Conservation (phyloP, 2,113 vertebrate species). For the Gavialis gangeticus region DNA sequence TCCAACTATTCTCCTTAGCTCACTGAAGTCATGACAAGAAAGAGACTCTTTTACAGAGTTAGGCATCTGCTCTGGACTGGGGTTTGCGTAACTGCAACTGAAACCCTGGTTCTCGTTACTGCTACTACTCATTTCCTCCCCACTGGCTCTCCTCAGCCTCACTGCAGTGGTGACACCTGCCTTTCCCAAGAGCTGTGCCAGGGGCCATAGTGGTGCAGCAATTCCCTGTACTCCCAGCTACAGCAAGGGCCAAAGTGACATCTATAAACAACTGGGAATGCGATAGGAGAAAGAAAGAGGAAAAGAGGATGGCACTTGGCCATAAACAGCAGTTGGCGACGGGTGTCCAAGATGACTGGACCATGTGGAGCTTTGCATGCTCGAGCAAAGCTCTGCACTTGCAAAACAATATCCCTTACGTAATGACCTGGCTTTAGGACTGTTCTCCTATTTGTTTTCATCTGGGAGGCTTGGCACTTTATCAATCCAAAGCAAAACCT, state of each 20-base stretch:
- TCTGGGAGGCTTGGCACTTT: not conserved
- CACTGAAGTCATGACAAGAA: too few species aligned
- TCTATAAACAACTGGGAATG: not conserved
- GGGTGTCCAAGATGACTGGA: constrained; percentile 29
- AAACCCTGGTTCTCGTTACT: not conserved
- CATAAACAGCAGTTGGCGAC: constrained; percentile 2
- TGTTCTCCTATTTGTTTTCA: constrained; percentile 37
- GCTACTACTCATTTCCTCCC: not conserved
- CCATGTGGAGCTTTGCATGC: constrained; percentile 15
- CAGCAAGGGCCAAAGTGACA: not conserved
- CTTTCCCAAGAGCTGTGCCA: not conserved
- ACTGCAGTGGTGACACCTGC: not conserved
- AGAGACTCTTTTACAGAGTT: too few species aligned
- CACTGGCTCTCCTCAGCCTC: not conserved
- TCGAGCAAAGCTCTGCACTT: constrained; percentile 9
- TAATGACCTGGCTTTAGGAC: not conserved
- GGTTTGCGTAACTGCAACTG: not conserved
- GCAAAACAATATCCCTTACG: constrained; percentile 37
- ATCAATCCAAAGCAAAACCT: not conserved
- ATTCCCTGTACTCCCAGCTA: not conserved
- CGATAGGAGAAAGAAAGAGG: not conserved
- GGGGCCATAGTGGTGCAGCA: too few species aligned
- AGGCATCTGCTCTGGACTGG: not conserved
- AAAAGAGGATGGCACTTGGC: not conserved
- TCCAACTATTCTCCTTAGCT: too few species aligned